A percentile compares a stretch with the other conserved stretches of the same genome.
Evolutionary conservation across 1,140 invertebrate genomes (phyloP).

Genomic region (Charaxes varanes): DNA sequence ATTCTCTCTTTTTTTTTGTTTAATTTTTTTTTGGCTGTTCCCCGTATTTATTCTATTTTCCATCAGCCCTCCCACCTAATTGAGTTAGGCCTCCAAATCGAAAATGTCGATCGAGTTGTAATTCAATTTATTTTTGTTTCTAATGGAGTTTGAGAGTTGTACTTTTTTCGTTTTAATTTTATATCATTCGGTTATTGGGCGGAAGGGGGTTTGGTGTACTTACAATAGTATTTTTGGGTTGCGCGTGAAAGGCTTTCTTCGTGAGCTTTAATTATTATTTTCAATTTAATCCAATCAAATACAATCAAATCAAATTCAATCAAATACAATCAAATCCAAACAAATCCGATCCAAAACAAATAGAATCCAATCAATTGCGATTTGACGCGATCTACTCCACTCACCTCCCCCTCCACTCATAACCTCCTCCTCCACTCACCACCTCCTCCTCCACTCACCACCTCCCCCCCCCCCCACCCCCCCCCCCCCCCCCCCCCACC

Average conservation of each 20-base stretch:
- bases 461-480: no score
- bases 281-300: no score
- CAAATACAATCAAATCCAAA: no score
- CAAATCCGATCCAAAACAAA: no score
- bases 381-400: no score
- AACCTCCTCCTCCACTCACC: no score
- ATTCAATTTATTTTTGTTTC: conserved; percentile 75
- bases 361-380: no score
- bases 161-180: conserved; percentile 63
- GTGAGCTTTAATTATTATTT: neutral
- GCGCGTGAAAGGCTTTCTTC: neutral
- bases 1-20: conserved; percentile 60
- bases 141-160: conserved; percentile 68
- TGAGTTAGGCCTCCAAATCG: conserved; percentile 71
- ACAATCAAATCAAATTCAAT: no score
- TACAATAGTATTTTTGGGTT: conserved; percentile 3
- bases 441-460: no score
- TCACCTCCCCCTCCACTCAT: no score
- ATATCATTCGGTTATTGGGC: conserved; percentile 40
- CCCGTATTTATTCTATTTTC: conserved; percentile 72
- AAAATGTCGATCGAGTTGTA: conserved; percentile 73
- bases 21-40: conserved; percentile 66
- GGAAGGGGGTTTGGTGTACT: conserved; percentile 30
- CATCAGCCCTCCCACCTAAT: conserved; percentile 69
- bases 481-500: no score